Conservation (phyloP, 2,113 vertebrate genomes). For the Sula dactylatra region DNA sequence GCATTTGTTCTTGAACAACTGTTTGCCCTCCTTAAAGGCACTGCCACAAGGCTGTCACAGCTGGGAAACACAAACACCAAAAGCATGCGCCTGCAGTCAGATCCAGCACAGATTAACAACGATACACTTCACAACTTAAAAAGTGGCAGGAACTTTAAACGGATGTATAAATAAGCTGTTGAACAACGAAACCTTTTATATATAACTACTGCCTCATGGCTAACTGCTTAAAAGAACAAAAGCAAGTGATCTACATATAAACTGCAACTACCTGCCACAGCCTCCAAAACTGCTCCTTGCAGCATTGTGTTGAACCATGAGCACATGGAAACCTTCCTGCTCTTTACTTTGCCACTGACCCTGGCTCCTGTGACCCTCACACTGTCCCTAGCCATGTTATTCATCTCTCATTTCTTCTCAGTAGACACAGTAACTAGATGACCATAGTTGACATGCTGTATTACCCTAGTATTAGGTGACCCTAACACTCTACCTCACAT, state of each 20-base stretch:
- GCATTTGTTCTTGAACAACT: neutral
- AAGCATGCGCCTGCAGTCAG: neutral
- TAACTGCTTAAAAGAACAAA: neutral
- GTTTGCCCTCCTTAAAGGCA: neutral
- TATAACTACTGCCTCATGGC: neutral
- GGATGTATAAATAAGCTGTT: neutral
- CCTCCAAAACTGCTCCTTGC: neutral
- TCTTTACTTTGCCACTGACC: neutral
- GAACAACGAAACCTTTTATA: neutral
- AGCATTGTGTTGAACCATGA: neutral
- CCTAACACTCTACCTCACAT: neutral
- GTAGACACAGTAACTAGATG: neutral
- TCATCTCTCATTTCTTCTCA: neutral
- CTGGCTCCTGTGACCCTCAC: neutral
- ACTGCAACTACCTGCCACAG: neutral
- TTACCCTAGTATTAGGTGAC: constrained; percentile 17
- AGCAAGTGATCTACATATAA: neutral
- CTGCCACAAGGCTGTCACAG: neutral
- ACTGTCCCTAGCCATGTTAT: neutral
- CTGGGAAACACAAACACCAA: neutral
- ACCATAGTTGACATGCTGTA: neutral
- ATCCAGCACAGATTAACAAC: neutral
- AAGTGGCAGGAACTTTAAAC: neutral
- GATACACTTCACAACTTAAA: neutral
- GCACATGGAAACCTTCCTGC: neutral